phyloP scores from a whole-genome alignment of 2,797 vertebrate species.

The Protonibea diacanthus region DNA sequence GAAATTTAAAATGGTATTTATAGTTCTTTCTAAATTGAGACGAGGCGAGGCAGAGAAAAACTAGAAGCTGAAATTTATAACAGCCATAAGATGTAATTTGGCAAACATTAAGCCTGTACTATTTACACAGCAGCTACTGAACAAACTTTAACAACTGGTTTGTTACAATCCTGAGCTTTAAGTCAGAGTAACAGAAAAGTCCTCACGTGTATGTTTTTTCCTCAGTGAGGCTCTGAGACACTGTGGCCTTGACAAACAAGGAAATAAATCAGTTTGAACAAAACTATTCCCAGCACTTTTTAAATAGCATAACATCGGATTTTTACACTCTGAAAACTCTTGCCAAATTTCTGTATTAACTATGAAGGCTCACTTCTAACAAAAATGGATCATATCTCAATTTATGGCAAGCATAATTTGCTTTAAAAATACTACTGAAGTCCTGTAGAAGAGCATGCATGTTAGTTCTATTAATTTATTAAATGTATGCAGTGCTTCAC shows the following conservation, averaged over 20 bases:
- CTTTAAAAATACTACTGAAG: neutral
- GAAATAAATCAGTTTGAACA: slow-evolving; percentile 19
- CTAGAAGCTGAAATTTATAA: slow-evolving; percentile 19
- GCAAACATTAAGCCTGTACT: slow-evolving; percentile 34
- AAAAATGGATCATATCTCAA: neutral
- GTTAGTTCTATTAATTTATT: slow-evolving; percentile 1
- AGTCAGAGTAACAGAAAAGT: slow-evolving; percentile 29
- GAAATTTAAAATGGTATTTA: slow-evolving; percentile 28
- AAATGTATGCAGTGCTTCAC: slow-evolving; percentile 3
- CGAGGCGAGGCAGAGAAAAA: neutral
- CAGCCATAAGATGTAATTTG: slow-evolving; percentile 34
- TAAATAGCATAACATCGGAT: neutral
- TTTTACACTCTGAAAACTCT: neutral
- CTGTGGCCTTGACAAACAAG: slow-evolving; percentile 37
- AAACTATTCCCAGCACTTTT: slow-evolving; percentile 5
- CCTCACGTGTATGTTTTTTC: slow-evolving; percentile 8
- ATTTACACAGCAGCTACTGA: slow-evolving; percentile 45
- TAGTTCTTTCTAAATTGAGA: slow-evolving; percentile 4
- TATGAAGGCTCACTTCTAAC: neutral
- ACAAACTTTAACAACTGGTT: slow-evolving; percentile 36
- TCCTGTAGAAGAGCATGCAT: neutral
- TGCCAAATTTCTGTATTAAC: neutral
- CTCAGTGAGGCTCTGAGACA: slow-evolving; percentile 5
- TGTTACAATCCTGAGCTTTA: slow-evolving; percentile 38
- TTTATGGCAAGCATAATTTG: neutral